Evolutionary conservation across 2,113 vertebrate genomes (phyloP), one percentile per base, ranked within the genome.

Genomic region (Neotoma lepida): DNA sequence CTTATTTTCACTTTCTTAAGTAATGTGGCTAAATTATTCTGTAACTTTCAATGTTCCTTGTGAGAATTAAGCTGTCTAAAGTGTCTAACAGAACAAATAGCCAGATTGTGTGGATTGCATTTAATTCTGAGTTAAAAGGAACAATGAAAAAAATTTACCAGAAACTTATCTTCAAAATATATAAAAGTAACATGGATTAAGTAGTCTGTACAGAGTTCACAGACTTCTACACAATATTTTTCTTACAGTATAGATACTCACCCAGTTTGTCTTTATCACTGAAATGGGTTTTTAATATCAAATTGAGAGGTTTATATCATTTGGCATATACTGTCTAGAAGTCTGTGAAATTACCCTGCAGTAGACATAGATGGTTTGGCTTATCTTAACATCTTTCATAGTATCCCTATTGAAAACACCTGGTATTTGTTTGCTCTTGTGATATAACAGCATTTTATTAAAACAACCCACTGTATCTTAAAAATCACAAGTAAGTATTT

Each of bases 31-130:
- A 86, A 77, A 93, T 86, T 41, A 84, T 33, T 91, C 54, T 95
- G 44, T 70, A 92, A 78, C 1, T 54, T 93, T 26, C 15, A 88
- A 24, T 82, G 4, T 35, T 89, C 6, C 41, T 30, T 86, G 10
- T 86, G 17, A 77, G 88, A 13, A 86, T 80, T 73, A 93, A 93
- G 66, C 14, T 51, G 22, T 86, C 58, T 80, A 68, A 95, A 88
- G 4, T 86, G 14, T 13, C 56, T 92, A 26, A 74, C 2, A 58
- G 13, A 91, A 93, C 73, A 86, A 66, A 63, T 64, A 56, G 35
- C 18, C 56, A 81, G 30, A 9, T 64, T 51, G 46, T 46, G 35
- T 86, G 20, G 18, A 13, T 49, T 33, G 33, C 26, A 84, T 63
- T 84, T 63, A 63, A 44, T 63, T 84, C 56, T 5, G 4, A 82